Evolutionary conservation across 37 sponge, comb jelly and placozoan species (phyloP), one percentile per base, ranked within the genome.

Genomic region (Halichondria panicea): DNA sequence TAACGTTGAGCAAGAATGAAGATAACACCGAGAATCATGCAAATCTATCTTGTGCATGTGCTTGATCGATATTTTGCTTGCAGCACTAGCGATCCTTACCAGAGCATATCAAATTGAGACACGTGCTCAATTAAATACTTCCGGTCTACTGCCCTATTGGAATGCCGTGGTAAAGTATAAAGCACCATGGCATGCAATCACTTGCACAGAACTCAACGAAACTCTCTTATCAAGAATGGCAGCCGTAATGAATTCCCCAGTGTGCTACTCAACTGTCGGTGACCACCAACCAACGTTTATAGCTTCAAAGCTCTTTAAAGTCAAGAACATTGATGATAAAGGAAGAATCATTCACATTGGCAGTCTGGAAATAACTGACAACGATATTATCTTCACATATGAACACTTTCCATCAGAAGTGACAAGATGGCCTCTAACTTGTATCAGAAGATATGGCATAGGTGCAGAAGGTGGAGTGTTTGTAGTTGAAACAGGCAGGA

Each of bases 251-350:
- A 62, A 31, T 2, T 28, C 63, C 34, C 63, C 24, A 62, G 34
- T 2, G 35, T 62, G 34, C 18, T 31, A 18, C 63, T 28, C 63
- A 4, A 18, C 34, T 4, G 63, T 62, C 34, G 35, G 50, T 18
- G 13, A 31, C 3, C 9, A 9, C 13, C 9, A 48, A 18, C 13
- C 13, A 48, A 48, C 50, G 50, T 62, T 62, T 28, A 52, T 70
- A 43, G 53, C 75, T 9, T 44, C 68, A 0, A 81, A 81, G 21
- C 54, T 50, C 27, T 85, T 68, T 67, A 63, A 72, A 64, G 86
- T 85, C 0, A 78, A 72, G 66, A 85, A 85, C 59, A 43, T 85
- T 6, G 86, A 85, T 59, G 79, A 78, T 57, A 85, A 78, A 35
- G 86, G 74, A 41, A 64, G 79, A 31, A 85, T 78, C 40, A 78